A percentile compares a stretch with the other conserved stretches of the same genome.
Evolutionary conservation across 2,113 vertebrate genomes (phyloP).

Genomic region (Sterrhoptilus dennistouni): DNA sequence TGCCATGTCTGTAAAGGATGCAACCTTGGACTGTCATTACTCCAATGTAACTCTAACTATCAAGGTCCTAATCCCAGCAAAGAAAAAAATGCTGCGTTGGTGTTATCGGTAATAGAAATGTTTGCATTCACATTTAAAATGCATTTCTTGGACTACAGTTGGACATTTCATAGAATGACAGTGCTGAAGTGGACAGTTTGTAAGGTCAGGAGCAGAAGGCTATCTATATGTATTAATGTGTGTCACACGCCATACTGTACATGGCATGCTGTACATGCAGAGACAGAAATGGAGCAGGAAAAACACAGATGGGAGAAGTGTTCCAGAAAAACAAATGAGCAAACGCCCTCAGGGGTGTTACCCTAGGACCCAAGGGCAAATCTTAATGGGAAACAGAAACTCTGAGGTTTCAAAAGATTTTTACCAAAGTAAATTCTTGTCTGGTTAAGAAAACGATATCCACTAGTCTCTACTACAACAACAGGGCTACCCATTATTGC

Average conservation of each 20-base stretch:
- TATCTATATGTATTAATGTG: constrained; percentile 39
- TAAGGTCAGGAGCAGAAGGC: constrained; percentile 63
- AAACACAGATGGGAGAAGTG: neutral
- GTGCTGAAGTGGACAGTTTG: constrained; percentile 68
- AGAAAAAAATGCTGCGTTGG: constrained; percentile 62
- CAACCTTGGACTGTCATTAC: constrained; percentile 56
- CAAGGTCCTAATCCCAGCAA: constrained; percentile 43
- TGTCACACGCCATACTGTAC: neutral
- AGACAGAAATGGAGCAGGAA: neutral
- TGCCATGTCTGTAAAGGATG: neutral
- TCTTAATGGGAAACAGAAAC: neutral
- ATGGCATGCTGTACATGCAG: neutral
- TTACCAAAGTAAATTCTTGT: neutral
- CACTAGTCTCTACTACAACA: neutral
- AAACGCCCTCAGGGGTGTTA: neutral
- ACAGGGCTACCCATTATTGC: neutral
- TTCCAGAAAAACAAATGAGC: neutral
- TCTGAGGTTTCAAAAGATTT: neutral
- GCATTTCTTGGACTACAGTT: constrained; percentile 59
- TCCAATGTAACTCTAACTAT: constrained; percentile 55
- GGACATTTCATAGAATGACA: constrained; percentile 57
- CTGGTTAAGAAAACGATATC: neutral
- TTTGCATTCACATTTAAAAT: constrained; percentile 70
- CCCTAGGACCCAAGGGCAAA: neutral
- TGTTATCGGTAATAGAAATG: constrained; percentile 68